Base-by-base conservation (phyloP, 2,888 invertebrate species). In the Diplazon laetatorius region DNA sequence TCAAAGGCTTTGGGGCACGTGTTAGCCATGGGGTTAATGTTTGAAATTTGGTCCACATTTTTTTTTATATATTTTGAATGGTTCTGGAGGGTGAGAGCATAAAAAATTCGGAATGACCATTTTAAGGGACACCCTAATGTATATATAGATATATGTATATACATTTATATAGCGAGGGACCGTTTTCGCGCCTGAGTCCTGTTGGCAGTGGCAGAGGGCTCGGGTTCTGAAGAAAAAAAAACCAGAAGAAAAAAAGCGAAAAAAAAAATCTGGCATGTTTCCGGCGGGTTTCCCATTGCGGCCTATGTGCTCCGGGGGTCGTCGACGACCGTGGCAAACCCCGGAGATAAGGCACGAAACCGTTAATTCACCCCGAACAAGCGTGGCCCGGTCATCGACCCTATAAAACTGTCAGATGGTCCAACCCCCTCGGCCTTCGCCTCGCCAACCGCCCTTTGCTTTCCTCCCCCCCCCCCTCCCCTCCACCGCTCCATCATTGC, bases 261-360 rank as follows among this genome's bases (percentile, higher is more conserved):
- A 22, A 14, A 63, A 46, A 22, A 44, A 68, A 37, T 63, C 63
- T 63, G 69, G 59, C 50, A 22, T 69, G 63, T 59, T 78, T 70
- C 63, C 65, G 73, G 73, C 59, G 69, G 69, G 50, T 69, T 73
- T 35, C 20, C 52, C 63, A n/a, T 62, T 25, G 62, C 22, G 30
- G 48, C 22, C 76, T 59, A 25, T 62, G 37, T 57, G 46, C 68
- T 60, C 35, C 18, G 25, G 25, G 25, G 60, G 22, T 46, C 46
- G 16, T n/a, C 65, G 59, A 44, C 69, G 44, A 50, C 46, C 52
- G 39, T 39, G 59, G 59, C 20, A 69, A 69, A 35, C 39, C 39
- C 48, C 63, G 46, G 65, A 82, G 85, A 86, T 85, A 84, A 86
- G 81, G 71, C 83, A 82, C 81, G 82, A 77, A 80, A 79, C 76